Evolutionary conservation across 2,888 invertebrate genomes (phyloP), one percentile per base, ranked within the genome.

Genomic region (Buathra laborator): DNA sequence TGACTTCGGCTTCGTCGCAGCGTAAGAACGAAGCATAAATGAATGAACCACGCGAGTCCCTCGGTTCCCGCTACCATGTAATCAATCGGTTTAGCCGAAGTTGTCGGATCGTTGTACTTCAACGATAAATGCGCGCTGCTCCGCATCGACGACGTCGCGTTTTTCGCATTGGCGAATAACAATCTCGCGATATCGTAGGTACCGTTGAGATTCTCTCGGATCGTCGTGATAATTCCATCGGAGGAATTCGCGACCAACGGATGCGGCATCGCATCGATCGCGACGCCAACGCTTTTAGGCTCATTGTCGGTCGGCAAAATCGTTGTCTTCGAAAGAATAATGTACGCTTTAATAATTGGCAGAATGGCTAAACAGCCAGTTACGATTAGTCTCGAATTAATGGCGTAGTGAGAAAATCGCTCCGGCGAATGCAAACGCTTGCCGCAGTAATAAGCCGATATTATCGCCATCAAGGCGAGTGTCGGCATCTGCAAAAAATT

Each of bases 381-480:
- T 56, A 96, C 92, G 56, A 96, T 93, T 90, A 96, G 95, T 87
- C 98, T 95, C 10, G 96, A 88, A 81, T 96, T 95, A 84, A 98
- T 95, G 5, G 96, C 94, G 19, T 95, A 94, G 87, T 96, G 94
- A 90, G 97, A 97, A 32, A 94, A 93, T 81, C 94, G 94, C 89
- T 96, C 96, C 75, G 97, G 95, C 12, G 95, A 94, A 4, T 95
- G 95, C 79, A 94, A 94, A 89, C 96, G 96, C 87, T 95, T 95
- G 12, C 98, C 98, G 88, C 97, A 96, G 92, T 97, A 97, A 94
- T 96, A 98, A 0, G 97, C 96, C n/a, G 98, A 98, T 66, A 96
- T 93, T 16, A 96, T 94, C 3, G 98, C 97, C 88, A 98, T 95
- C 48, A 98, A 90, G 67, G 96, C 95, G 90, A 97, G 96, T 62